Evolutionary conservation across 2,888 invertebrate genomes (phyloP).

Genomic region (Drosophila robusta): DNA sequence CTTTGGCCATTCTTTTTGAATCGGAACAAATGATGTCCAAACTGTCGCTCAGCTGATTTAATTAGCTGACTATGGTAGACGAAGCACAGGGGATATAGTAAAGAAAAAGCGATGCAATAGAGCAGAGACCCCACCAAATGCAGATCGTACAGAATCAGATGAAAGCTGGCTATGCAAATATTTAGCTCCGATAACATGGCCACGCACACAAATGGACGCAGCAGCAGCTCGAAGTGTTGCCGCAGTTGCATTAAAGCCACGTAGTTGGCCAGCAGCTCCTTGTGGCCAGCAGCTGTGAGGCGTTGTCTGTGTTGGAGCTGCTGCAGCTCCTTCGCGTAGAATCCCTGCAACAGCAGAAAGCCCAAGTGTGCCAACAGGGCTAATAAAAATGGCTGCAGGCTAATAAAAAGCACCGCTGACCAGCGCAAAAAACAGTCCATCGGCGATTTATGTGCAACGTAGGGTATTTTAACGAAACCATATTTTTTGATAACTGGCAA

Average conservation of each 20-base stretch:
- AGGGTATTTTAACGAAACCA: constrained; percentile 10
- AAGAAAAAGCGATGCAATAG: accelerated
- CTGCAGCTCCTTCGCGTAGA: constrained; percentile 21
- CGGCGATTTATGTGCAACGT: accelerated
- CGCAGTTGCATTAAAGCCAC: constrained; percentile 37
- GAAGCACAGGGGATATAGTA: constrained; percentile 35
- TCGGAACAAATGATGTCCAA: constrained; percentile 36
- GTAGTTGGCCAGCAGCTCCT: constrained; percentile 31
- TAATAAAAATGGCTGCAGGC: constrained; percentile 51
- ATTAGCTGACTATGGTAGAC: constrained; percentile 21
- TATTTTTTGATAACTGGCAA: no score
- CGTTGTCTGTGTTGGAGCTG: neutral
- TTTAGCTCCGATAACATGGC: constrained; percentile 3
- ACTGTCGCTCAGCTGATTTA: constrained; percentile 15
- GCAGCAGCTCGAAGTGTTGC: constrained; percentile 34
- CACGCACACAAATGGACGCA: constrained; percentile 48
- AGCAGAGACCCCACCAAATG: neutral
- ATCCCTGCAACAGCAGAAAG: constrained; percentile 38
- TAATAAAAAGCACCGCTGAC: constrained; percentile 20
- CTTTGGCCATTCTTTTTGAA: constrained; percentile 10
- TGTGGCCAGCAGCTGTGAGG: neutral
- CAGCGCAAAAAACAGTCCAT: accelerated
- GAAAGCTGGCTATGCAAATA: constrained; percentile 16
- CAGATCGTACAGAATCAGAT: constrained; percentile 32
- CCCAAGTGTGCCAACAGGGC: constrained; percentile 25